Conservation (phyloP, 2,113 vertebrate genomes). For the Anas platyrhynchos region DNA sequence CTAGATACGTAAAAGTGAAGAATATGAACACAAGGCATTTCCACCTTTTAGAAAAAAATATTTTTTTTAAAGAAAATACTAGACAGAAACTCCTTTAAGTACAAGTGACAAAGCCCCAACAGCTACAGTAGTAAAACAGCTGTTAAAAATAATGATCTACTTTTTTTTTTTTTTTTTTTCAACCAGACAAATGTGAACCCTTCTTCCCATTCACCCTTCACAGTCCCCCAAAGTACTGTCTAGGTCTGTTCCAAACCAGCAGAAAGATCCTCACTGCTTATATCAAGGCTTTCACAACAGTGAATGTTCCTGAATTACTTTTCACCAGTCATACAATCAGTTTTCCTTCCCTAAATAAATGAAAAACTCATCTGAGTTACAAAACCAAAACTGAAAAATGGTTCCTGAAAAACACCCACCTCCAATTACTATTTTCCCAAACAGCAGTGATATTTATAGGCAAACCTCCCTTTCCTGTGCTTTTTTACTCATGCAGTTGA, state of each 20-base stretch:
- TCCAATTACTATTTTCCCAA: neutral
- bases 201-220: neutral
- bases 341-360: neutral
- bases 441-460: neutral
- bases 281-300: neutral
- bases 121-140: neutral
- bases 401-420: neutral
- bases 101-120: neutral
- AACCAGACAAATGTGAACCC: neutral
- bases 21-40: neutral
- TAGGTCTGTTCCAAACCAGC: neutral
- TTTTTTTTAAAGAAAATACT: neutral
- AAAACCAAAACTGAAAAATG: neutral
- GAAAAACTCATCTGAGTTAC: neutral
- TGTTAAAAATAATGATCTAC: neutral
- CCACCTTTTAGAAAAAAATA: neutral
- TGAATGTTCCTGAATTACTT: neutral
- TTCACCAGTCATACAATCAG: neutral
- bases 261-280: neutral
- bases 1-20: neutral
- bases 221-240: neutral
- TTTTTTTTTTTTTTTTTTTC: neutral
- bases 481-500: neutral
- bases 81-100: neutral
- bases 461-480: neutral